These are phyloP conservation scores for Enteromius argenteus DNA, from an alignment of 2,797 vertebrate species.

Conservation along the genomic window DNA sequence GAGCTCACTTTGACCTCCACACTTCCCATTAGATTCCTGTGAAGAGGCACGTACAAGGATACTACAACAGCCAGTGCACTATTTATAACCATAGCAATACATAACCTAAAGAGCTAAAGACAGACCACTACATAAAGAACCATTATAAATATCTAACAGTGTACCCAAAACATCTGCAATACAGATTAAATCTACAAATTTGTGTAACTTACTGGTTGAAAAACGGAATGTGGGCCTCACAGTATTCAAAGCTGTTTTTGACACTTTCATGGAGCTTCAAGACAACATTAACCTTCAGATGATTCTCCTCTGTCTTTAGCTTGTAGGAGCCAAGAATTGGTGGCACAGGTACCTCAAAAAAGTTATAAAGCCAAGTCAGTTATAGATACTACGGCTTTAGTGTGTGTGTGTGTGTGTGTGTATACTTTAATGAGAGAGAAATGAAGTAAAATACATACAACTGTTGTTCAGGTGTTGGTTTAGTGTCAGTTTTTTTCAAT, in stretches of 20 bases:
- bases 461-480: not conserved
- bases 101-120: not conserved
- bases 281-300: slow-evolving; percentile 83
- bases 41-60: slow-evolving; percentile 35
- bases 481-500: not conserved
- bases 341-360: slow-evolving; percentile 88
- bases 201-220: slow-evolving; percentile 87
- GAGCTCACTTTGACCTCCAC: slow-evolving; percentile 88
- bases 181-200: not conserved
- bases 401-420: not conserved
- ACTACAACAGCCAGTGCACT: not conserved
- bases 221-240: slow-evolving; percentile 91
- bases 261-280: slow-evolving; percentile 96
- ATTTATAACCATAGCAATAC: not conserved
- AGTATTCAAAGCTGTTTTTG: slow-evolving; percentile 94
- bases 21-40: slow-evolving; percentile 85
- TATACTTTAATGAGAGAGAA: not conserved
- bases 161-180: not conserved
- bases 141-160: not conserved
- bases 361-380: not conserved
- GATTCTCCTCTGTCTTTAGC: slow-evolving; percentile 81
- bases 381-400: not conserved
- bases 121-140: not conserved
- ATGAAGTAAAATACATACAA: not conserved
- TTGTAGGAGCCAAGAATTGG: slow-evolving; percentile 93